phyloP scores from a whole-genome alignment of 2,113 vertebrate genomes.

The Dromiciops gliroides region DNA sequence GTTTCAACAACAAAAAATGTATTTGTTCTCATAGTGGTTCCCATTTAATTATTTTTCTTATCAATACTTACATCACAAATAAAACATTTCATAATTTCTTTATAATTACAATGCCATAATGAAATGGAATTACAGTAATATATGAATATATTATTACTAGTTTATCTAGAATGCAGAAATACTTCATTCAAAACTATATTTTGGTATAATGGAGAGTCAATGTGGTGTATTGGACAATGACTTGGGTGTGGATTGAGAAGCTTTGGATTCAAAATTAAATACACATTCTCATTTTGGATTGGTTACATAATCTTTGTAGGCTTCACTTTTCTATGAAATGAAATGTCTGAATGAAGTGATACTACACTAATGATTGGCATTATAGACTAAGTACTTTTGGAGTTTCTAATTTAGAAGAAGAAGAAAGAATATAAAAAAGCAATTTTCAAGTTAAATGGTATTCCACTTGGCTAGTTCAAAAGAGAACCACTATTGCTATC shows the following conservation, averaged over 20 bases:
- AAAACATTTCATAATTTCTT: not conserved
- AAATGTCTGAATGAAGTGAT: not conserved
- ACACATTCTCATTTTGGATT: not conserved
- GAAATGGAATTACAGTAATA: not conserved
- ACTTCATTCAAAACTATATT: not conserved
- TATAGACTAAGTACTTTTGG: not conserved
- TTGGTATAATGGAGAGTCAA: not conserved
- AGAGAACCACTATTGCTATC: not conserved
- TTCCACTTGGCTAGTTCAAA: not conserved
- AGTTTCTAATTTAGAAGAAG: not conserved
- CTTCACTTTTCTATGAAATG: not conserved
- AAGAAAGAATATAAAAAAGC: not conserved
- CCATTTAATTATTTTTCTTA: not conserved
- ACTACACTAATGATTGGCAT: not conserved
- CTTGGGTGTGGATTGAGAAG: not conserved
- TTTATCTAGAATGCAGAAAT: not conserved
- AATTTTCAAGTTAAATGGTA: not conserved
- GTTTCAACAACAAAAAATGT: not conserved
- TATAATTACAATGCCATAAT: not conserved
- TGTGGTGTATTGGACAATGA: not conserved
- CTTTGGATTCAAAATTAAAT: not conserved
- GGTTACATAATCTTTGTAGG: not conserved
- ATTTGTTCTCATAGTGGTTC: not conserved
- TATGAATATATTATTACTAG: not conserved
- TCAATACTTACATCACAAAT: not conserved